Conservation (phyloP, 2,113 vertebrate genomes). For the Gnathonemus longibarbis region DNA sequence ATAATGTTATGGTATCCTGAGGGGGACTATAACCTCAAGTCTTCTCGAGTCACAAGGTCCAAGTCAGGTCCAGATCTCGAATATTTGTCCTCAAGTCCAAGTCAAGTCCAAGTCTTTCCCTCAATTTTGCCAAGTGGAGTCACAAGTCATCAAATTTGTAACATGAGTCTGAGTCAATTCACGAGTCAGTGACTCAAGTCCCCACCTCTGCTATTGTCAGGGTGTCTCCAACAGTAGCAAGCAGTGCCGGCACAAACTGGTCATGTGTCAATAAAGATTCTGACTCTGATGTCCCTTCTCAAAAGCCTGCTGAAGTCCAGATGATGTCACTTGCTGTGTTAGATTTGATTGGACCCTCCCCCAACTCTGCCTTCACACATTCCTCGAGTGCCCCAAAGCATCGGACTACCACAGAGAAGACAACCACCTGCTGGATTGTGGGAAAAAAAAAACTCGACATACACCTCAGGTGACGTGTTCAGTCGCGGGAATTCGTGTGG, state of each 20-base stretch:
- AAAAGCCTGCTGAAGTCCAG: not conserved
- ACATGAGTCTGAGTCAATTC: no score
- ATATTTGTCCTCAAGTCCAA: no score
- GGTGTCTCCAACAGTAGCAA: not conserved
- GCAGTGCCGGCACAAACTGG: not conserved
- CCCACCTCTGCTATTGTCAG: not conserved
- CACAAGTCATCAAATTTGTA: no score
- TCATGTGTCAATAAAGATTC: not conserved
- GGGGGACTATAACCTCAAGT: no score
- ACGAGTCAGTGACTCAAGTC: no score
- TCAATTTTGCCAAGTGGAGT: no score
- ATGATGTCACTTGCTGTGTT: not conserved
- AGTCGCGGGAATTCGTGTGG: not conserved
- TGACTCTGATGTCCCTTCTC: not conserved
- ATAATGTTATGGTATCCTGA: no score
- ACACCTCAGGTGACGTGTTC: not conserved
- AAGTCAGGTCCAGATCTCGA: no score
- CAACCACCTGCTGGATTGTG: not conserved
- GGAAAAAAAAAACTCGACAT: not conserved
- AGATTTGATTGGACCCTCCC: not conserved
- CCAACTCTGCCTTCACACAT: not conserved
- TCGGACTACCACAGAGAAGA: not conserved
- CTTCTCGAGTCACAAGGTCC: no score
- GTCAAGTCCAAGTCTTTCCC: no score
- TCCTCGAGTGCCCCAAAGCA: not conserved